phyloP scores from a whole-genome alignment of 2,113 vertebrate genomes.

The Pomatorhinus ruficollis region DNA sequence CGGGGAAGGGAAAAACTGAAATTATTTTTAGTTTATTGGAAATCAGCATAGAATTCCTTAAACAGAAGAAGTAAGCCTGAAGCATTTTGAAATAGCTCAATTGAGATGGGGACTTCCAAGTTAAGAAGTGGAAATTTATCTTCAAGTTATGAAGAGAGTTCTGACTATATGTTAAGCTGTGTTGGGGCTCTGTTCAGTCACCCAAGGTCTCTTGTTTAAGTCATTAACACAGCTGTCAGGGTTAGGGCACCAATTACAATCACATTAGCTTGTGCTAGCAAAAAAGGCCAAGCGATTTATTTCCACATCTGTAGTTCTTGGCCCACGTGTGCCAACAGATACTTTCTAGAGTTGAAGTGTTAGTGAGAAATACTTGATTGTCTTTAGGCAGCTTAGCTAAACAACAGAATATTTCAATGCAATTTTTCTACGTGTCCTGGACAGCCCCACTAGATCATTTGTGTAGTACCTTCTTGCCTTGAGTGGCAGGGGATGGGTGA shows the following conservation, averaged over 20 bases:
- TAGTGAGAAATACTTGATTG: background rate
- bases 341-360: background rate
- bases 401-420: background rate
- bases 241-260: background rate
- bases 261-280: background rate
- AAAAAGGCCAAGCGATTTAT: background rate
- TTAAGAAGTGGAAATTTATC: background rate
- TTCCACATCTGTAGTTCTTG: background rate
- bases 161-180: background rate
- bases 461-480: background rate
- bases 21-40: background rate
- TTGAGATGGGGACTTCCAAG: background rate
- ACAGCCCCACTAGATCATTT: background rate
- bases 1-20: background rate
- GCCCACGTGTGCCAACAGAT: constrained; percentile 47
- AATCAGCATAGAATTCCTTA: background rate
- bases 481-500: background rate
- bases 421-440: background rate
- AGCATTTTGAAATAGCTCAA: background rate
- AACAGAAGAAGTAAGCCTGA: background rate
- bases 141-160: background rate
- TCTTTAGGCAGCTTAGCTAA: background rate
- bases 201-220: background rate
- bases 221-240: background rate
- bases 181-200: background rate